Evolutionary conservation across 2,113 vertebrate species (phyloP).

Genomic region (Rhea americana): DNA sequence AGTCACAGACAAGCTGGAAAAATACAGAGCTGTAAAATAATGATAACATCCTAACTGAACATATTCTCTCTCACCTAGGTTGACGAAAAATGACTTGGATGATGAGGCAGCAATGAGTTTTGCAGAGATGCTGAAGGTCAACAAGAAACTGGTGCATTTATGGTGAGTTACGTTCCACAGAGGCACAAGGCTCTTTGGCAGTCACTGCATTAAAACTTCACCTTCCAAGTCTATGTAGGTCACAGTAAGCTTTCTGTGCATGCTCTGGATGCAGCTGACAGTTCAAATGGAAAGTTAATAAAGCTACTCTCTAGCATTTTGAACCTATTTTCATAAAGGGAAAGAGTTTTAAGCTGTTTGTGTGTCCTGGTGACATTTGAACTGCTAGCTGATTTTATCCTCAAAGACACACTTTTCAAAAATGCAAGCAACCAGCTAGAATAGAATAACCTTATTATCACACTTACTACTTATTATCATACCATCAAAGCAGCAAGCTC

Average conservation of each 20-base stretch:
- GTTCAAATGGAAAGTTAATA: slow-evolving; percentile 26
- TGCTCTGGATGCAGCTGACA: slow-evolving; percentile 40
- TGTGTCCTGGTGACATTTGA: neutral
- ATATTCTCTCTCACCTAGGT: slow-evolving; percentile 61
- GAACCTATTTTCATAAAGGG: neutral
- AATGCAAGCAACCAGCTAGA: neutral
- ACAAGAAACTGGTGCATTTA: slow-evolving; percentile 77
- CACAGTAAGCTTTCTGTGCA: slow-evolving; percentile 36
- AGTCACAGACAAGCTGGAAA: neutral
- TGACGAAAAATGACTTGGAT: slow-evolving; percentile 79
- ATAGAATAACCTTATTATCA: neutral
- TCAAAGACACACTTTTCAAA: neutral
- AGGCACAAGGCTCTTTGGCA: slow-evolving; percentile 19
- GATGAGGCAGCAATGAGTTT: slow-evolving; percentile 80
- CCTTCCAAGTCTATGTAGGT: slow-evolving; percentile 53
- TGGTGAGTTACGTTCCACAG: slow-evolving; percentile 75
- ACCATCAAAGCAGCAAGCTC: neutral
- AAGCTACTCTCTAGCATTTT: neutral
- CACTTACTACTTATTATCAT: neutral
- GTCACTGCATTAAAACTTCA: slow-evolving; percentile 41
- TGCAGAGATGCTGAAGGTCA: slow-evolving; percentile 81
- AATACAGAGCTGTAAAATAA: neutral
- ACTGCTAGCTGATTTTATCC: neutral
- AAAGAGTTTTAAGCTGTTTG: neutral
- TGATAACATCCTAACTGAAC: neutral